Percentiles rank a stretch among this genome's conserved stretches.
phyloP scores from a whole-genome alignment of 1,140 invertebrate species.

The Drosophila nannoptera region DNA sequence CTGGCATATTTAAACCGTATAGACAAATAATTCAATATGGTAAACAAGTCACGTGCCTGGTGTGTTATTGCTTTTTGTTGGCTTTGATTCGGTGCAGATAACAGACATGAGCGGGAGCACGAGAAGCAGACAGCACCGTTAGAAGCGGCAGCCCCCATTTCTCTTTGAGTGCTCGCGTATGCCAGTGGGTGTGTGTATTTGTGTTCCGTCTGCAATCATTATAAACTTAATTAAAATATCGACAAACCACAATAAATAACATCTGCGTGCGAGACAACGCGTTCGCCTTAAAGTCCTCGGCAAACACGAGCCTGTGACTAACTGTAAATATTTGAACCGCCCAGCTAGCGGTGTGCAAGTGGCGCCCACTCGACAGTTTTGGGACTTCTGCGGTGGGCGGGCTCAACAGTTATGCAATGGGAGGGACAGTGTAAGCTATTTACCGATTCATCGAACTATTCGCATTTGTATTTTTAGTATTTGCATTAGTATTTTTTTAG shows the following conservation, averaged over 20 bases:
- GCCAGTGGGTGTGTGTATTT: not conserved
- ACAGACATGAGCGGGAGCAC: constrained; percentile 11
- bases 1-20: constrained; percentile 55
- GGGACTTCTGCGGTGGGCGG: not conserved
- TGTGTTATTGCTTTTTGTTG: constrained; percentile 67
- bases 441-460: too few relatives aligned
- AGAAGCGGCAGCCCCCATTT: not conserved
- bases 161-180: not conserved
- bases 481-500: too few relatives aligned
- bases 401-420: not conserved
- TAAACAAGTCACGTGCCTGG: constrained; percentile 67
- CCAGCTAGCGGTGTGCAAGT: constrained; percentile 8
- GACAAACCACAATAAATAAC: constrained; percentile 46
- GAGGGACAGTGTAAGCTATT: too few relatives aligned
- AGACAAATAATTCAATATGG: constrained; percentile 69
- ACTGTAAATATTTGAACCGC: constrained; percentile 38
- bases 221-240: constrained; percentile 77
- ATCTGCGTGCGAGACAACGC: constrained; percentile 44
- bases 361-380: constrained; percentile 7
- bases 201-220: constrained; percentile 46
- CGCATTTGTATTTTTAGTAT: too few relatives aligned
- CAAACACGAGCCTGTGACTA: constrained; percentile 21
- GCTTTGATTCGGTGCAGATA: constrained; percentile 62
- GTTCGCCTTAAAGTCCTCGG: constrained; percentile 37
- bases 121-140: constrained; percentile 30